Percentiles rank a stretch among this genome's conserved stretches.
Conservation (phyloP, 2,888 invertebrate species). For the Caenorhabditis sp. region DNA sequence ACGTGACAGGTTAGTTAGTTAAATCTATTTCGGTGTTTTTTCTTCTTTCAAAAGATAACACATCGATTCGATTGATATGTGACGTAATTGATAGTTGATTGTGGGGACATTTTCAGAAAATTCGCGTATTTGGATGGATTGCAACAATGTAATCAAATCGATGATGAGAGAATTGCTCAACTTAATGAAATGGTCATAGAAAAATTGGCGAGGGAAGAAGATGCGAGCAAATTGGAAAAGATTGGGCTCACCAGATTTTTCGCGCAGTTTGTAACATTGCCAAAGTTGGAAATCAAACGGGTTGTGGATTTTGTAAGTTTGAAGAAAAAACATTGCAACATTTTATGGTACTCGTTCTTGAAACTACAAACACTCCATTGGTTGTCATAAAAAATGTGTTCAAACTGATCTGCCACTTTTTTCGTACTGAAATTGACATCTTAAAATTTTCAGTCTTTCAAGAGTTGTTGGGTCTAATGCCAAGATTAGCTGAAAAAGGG, state of each 20-base stretch:
- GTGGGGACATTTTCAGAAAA: slow-evolving; percentile 27
- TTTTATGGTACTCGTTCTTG: too few relatives aligned
- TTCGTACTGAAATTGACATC: too few relatives aligned
- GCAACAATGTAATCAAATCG: slow-evolving; percentile 42
- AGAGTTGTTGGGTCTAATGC: too few relatives aligned
- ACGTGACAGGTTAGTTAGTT: background rate
- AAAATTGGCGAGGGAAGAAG: slow-evolving; percentile 7
- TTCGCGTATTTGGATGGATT: slow-evolving; percentile 42
- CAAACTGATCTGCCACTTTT: too few relatives aligned
- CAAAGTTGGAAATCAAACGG: slow-evolving; percentile 25
- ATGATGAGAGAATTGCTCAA: slow-evolving; percentile 26
- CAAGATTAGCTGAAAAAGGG: too few relatives aligned
- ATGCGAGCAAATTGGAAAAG: slow-evolving; percentile 39
- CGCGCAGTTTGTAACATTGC: slow-evolving; percentile 48
- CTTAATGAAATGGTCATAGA: slow-evolving; percentile 19
- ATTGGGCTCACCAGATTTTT: slow-evolving; percentile 48
- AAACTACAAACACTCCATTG: too few relatives aligned
- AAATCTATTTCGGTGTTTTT: background rate
- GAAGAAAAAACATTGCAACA: too few relatives aligned
- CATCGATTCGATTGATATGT: slow-evolving; percentile 4
- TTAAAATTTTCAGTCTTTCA: too few relatives aligned
- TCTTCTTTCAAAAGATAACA: background rate
- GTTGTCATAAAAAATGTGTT: too few relatives aligned
- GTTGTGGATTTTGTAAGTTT: slow-evolving; percentile 32
- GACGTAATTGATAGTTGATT: background rate